Evolutionary conservation across 2,797 vertebrate genomes (phyloP), one percentile per base, ranked within the genome.

Genomic region (Chelon labrosus): DNA sequence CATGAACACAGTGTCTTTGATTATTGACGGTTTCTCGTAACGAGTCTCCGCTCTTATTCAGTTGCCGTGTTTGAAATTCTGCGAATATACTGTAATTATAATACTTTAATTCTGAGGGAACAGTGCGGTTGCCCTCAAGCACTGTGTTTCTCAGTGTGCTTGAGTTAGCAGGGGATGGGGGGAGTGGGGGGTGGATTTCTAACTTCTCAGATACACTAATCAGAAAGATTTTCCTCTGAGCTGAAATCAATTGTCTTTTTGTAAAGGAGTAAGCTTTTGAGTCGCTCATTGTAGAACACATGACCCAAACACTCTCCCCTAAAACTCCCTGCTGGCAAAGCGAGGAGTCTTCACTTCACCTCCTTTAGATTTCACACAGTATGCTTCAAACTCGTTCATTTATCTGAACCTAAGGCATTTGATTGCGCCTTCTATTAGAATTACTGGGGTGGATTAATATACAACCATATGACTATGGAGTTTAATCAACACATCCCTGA

Each of bases 221-320:
- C 84, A 81, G 79, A 89, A 31, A 90, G 84, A 85, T 88, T 89
- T 88, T 56, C 80, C 79, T 84, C 65, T 73, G 82, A 85, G 87
- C 88, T 74, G 68, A 89, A 91, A 89, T 89, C 75, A 86, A 85
- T 83, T 84, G 73, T 80, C 62, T 82, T 80, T 89, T 83, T 85
- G 84, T 85, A 59, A 38, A 63, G 31, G 66, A 55, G 58, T 79
- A 85, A 79, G 83, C 75, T 83, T 85, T 84, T 83, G 65, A 90
- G 70, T 84, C 70, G 55, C 65, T 80, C 66, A 70, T 78, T 81
- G 68, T 60, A 55, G 37, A 63, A 80, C 57, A 53, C 61, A 65
- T 85, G 84, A 81, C 86, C 82, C 70, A 74, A 84, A 81, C 73
- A 44, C 52, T 65, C 39, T 64, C 20, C 62, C 51, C 70, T 41